Base-by-base conservation (phyloP, 2,888 invertebrate species). In the Protodeltote pygarga region DNA sequence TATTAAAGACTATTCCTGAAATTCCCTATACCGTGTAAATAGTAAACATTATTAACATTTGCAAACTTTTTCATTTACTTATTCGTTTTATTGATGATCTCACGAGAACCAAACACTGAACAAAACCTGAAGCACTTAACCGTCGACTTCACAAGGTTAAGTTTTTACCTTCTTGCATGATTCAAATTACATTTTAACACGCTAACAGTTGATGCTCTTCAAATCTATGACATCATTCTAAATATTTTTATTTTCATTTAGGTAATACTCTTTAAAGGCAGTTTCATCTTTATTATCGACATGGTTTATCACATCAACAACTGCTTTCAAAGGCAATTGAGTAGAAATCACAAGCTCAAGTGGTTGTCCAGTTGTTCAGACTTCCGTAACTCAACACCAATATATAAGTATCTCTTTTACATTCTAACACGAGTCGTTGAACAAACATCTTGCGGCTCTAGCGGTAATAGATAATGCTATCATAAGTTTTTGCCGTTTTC, bases 101-200 rank as follows among this genome's bases (percentile, higher is more conserved):
- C 71, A 75, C 50, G 40, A 60, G 39, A 66, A 40, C 38, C 48
- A 33, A 51, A 49, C 33, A 45, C 62, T 63, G 25, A 65, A 66
- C 42, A 33, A 51, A 48, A 52, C 44, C 55, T 42, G 46, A 58
- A 65, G 46, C 61, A 58, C 65, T 64, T 58, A 57, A 68, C 58
- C 61, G 70, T 71, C 71, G 69, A 60, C 61, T 54, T 48, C 40
- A 66, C 81, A 83, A 85, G 83, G 83, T 65, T 72, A 47, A 49
- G 45, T 61, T 68, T 67, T 69, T 65, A 65, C 64, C 70, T 79
- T 77, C 73, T 71, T 77, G 67, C 53, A 62, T 69, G 59, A 68
- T 59, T 77, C 63, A 66, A 75, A 68, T 44, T 54, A 32, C 38
- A 17, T 50, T 58, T 57, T 41, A 58, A 48, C 59, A 65, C 48